Evolutionary conservation across 2,888 invertebrate genomes (phyloP).

Genomic region (Dyspetes luteomarginatus): DNA sequence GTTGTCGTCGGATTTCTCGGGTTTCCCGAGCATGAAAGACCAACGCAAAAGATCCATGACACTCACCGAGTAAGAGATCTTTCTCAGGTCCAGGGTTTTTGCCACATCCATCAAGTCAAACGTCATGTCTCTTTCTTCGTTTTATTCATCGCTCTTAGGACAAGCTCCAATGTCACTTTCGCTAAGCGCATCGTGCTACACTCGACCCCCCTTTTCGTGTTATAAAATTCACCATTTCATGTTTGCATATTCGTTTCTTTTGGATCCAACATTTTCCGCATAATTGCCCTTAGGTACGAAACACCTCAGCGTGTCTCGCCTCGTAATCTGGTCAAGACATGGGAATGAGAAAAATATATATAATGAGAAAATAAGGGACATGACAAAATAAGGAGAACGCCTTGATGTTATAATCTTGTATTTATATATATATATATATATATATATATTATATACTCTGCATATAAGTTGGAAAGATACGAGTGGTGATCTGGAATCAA

Average conservation of each 20-base stretch:
- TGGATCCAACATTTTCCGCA: conserved; percentile 41
- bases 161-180: conserved; percentile 55
- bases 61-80: conserved; percentile 33
- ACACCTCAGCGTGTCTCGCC: neutral
- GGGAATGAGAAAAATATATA: neutral
- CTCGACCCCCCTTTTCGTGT: conserved; percentile 1
- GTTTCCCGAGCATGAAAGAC: conserved; percentile 42
- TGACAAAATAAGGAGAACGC: neutral
- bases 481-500: conserved; percentile 61
- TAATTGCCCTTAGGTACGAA: conserved; percentile 21
- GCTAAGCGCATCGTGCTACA: conserved; percentile 31
- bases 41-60: conserved; percentile 51
- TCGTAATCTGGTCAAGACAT: neutral
- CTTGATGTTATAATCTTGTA: neutral
- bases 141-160: conserved; percentile 45
- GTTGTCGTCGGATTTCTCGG: conserved; percentile 44
- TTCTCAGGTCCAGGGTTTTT: conserved; percentile 21
- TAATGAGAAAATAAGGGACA: neutral
- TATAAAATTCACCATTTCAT: conserved; percentile 13
- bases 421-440: neutral
- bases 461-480: conserved; percentile 43
- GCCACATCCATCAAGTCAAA: conserved; percentile 55
- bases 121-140: conserved; percentile 9
- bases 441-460: conserved; percentile 2
- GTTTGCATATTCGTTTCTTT: conserved; percentile 23